These are phyloP conservation scores for Synaphobranchus kaupii DNA, from an alignment of 2,797 vertebrate genomes.

Conservation along the genomic window DNA sequence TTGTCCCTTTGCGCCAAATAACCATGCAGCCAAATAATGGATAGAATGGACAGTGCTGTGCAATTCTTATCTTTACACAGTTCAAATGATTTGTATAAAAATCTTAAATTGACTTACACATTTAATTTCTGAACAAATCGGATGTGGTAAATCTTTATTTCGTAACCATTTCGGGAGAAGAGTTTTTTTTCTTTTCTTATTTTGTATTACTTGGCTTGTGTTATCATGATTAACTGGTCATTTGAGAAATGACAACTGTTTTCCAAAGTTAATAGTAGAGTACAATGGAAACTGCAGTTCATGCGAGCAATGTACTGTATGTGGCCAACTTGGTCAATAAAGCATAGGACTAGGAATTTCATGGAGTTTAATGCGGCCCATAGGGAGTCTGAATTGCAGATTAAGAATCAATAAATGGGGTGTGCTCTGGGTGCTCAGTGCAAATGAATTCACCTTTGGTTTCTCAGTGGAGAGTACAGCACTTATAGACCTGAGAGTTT, in stretches of 20 bases:
- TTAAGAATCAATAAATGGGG: neutral
- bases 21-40: constrained; percentile 12
- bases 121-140: neutral
- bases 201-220: constrained; percentile 1
- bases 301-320: neutral
- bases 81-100: constrained; percentile 1
- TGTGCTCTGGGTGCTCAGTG: neutral
- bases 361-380: neutral
- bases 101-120: neutral
- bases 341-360: neutral
- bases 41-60: constrained; percentile 8
- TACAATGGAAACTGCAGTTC: constrained; percentile 1
- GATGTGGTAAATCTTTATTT: constrained; percentile 14
- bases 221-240: neutral
- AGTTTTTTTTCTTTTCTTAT: constrained; percentile 37
- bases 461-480: neutral
- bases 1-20: constrained; percentile 30
- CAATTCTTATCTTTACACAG: neutral
- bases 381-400: neutral
- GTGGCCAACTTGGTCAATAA: neutral
- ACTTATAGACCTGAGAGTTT: neutral
- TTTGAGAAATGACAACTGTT: constrained; percentile 26
- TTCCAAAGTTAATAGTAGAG: neutral
- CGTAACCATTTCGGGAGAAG: constrained; percentile 28
- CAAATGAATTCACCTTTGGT: neutral